Evolutionary conservation across 37 sponge, comb jelly and placozoan genomes (phyloP).

Genomic region (Spongia lamella): DNA sequence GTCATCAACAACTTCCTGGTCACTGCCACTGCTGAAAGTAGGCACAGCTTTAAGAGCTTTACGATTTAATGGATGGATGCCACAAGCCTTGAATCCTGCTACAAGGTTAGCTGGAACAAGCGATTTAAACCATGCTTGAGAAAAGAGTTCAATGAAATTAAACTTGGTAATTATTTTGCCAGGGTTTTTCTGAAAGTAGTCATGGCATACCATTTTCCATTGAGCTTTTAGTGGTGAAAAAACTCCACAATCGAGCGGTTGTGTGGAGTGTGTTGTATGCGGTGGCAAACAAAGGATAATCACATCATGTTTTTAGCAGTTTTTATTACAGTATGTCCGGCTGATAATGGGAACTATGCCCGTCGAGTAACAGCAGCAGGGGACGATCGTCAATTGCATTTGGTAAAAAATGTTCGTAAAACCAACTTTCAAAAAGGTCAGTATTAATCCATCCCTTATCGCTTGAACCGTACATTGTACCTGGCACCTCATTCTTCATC

Average conservation of each 20-base stretch:
- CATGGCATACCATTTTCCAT: slow-evolving; percentile 42
- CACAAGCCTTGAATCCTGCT: slow-evolving; percentile 40
- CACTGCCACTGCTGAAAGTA: too few relatives aligned
- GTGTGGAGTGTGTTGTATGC: slow-evolving; percentile 47
- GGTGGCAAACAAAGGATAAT: slow-evolving; percentile 60
- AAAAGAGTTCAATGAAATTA: slow-evolving; percentile 42
- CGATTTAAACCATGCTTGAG: slow-evolving; percentile 43
- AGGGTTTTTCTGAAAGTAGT: slow-evolving; percentile 13
- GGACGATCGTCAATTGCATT: slow-evolving; percentile 49
- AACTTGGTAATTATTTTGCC: slow-evolving; percentile 29
- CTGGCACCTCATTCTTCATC: slow-evolving; percentile 47
- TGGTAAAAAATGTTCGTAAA: slow-evolving; percentile 38
- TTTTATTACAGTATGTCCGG: slow-evolving; percentile 28
- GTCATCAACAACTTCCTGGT: too few relatives aligned
- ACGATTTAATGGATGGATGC: slow-evolving; percentile 42
- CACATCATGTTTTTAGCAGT: slow-evolving; percentile 22
- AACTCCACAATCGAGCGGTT: slow-evolving; percentile 49
- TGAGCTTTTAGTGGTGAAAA: slow-evolving; percentile 36
- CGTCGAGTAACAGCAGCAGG: slow-evolving; percentile 54
- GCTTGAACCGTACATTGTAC: slow-evolving; percentile 36
- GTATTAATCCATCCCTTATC: slow-evolving; percentile 49
- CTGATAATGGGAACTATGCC: slow-evolving; percentile 55
- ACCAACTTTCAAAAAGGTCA: slow-evolving; percentile 50
- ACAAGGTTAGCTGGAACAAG: slow-evolving; percentile 35
- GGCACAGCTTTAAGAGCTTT: slow-evolving; percentile 13